Evolutionary conservation across 2,888 invertebrate species (phyloP).

Genomic region (Sepioteuthis lessoniana): DNA sequence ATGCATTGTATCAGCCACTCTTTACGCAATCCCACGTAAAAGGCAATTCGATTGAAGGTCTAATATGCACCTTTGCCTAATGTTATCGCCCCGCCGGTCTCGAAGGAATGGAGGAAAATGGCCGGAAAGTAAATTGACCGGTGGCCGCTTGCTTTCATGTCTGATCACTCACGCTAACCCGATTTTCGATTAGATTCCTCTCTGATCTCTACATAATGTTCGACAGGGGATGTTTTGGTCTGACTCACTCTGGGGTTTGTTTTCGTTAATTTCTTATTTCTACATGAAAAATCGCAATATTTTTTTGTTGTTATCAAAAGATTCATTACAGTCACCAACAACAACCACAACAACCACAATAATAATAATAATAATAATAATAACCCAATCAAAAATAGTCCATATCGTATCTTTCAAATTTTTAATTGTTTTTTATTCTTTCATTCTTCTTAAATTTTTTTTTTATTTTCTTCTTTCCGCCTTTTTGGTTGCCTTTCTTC

Average conservation of each 20-base stretch:
- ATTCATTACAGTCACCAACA: neutral
- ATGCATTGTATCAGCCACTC: neutral
- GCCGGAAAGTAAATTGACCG: neutral
- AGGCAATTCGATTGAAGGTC: slow-evolving; percentile 12
- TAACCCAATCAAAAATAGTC: no score
- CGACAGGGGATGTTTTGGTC: neutral
- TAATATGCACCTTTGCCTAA: slow-evolving; percentile 4
- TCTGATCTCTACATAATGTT: neutral
- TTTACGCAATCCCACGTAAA: slow-evolving; percentile 6
- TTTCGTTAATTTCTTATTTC: neutral
- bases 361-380: no score
- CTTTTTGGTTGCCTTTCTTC: no score
- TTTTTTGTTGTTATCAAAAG: neutral
- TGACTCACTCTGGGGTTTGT: neutral
- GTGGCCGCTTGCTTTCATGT: neutral
- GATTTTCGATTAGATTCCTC: slow-evolving; percentile 12
- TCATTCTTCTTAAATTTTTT: no score
- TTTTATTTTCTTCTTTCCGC: no score
- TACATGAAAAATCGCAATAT: neutral
- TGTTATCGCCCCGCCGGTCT: neutral
- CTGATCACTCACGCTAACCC: slow-evolving; percentile 33
- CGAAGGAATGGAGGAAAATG: neutral
- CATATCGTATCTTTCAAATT: no score
- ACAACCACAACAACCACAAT: no score
- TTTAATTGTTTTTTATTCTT: no score